Conservation (phyloP, 1,140 invertebrate species). For the Elysia chlorotica region DNA sequence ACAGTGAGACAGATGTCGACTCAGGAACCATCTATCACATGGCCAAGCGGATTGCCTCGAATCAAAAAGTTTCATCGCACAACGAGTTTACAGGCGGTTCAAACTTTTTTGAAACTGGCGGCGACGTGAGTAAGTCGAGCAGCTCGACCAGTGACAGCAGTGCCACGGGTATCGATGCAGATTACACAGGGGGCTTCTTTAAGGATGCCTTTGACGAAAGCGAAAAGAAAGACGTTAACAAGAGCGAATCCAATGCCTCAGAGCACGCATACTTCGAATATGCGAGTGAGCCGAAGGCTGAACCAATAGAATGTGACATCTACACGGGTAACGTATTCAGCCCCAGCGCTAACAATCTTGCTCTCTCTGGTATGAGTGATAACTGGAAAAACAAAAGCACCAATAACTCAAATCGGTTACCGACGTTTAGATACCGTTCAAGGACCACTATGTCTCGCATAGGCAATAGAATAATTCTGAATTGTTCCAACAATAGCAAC, state of each 20-base stretch:
- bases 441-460: background rate
- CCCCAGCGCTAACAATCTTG: background rate
- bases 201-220: slow-evolving; percentile 10
- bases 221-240: background rate
- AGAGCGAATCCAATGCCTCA: background rate
- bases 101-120: slow-evolving; percentile 5
- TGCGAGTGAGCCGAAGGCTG: background rate
- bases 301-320: slow-evolving; percentile 1
- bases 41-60: background rate
- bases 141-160: slow-evolving; percentile 13
- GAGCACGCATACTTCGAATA: slow-evolving; percentile 1
- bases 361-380: background rate
- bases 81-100: background rate
- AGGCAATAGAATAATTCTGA: background rate
- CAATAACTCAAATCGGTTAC: background rate
- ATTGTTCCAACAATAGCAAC: slow-evolving; percentile 13
- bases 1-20: slow-evolving; percentile 14
- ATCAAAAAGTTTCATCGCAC: background rate
- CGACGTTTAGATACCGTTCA: too few species aligned
- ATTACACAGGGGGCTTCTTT: slow-evolving; percentile 5
- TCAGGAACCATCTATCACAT: slow-evolving; percentile 8
- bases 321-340: slow-evolving; percentile 9
- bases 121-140: slow-evolving; percentile 2
- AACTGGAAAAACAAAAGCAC: background rate
- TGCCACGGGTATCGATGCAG: background rate